Evolutionary conservation across 2,888 invertebrate genomes (phyloP).

Genomic region (Alviniconcha strummeri): DNA sequence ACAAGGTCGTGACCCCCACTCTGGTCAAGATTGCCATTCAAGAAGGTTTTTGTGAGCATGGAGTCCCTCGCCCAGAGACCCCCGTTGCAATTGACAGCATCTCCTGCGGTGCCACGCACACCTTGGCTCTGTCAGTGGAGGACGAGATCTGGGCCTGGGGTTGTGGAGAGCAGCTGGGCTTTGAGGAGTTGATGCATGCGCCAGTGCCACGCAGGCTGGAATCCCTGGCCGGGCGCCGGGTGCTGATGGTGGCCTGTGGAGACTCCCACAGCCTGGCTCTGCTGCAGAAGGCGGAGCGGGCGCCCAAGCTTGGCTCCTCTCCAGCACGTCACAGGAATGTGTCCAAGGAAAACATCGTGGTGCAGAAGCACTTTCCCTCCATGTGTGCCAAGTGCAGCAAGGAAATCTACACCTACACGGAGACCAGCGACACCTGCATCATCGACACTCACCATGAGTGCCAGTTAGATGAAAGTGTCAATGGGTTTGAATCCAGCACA

Average conservation of each 20-base stretch:
- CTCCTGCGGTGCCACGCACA: slow-evolving; percentile 67
- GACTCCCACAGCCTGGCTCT: slow-evolving; percentile 66
- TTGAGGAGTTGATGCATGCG: slow-evolving; percentile 46
- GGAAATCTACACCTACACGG: slow-evolving; percentile 61
- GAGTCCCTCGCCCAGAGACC: slow-evolving; percentile 45
- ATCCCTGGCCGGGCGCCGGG: slow-evolving; percentile 56
- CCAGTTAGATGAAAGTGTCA: slow-evolving; percentile 20
- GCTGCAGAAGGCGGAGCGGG: slow-evolving; percentile 52
- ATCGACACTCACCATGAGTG: slow-evolving; percentile 57
- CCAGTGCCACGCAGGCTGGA: slow-evolving; percentile 56
- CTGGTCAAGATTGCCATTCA: slow-evolving; percentile 46
- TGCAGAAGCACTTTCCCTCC: slow-evolving; percentile 46
- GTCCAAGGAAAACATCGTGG: slow-evolving; percentile 27
- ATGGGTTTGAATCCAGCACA: slow-evolving; percentile 35
- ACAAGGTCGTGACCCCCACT: slow-evolving; percentile 50
- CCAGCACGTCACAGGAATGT: slow-evolving; percentile 13
- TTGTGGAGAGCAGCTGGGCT: slow-evolving; percentile 63
- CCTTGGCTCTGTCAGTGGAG: slow-evolving; percentile 62
- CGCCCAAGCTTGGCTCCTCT: slow-evolving; percentile 4
- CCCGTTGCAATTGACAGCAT: slow-evolving; percentile 50
- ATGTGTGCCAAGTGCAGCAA: slow-evolving; percentile 60
- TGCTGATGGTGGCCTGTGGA: slow-evolving; percentile 66
- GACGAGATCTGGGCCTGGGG: slow-evolving; percentile 73
- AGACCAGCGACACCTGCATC: slow-evolving; percentile 58
- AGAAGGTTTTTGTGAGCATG: slow-evolving; percentile 53